Evolutionary conservation across 1,140 invertebrate genomes (phyloP).

Genomic region (Zaprionus africanus): DNA sequence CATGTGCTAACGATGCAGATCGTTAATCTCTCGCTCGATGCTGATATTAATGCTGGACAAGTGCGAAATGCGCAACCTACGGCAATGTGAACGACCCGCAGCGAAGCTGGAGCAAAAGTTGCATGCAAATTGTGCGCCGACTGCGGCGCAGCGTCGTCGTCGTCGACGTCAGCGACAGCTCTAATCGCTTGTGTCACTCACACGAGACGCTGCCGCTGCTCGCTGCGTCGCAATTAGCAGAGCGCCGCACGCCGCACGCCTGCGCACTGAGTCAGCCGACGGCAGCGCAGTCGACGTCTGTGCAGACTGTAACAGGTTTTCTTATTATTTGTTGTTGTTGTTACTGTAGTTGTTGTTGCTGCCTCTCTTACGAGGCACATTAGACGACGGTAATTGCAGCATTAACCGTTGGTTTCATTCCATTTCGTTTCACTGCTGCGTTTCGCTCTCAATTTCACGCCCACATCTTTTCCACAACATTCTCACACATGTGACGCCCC

Average conservation of each 20-base stretch:
- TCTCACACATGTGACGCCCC: slow-evolving; percentile 17
- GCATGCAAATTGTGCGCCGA: slow-evolving; percentile 70
- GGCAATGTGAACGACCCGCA: slow-evolving; percentile 70
- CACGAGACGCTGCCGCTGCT: slow-evolving; percentile 48
- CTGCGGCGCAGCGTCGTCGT: slow-evolving; percentile 11
- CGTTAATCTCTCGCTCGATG: neutral
- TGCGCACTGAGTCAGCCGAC: slow-evolving; percentile 52
- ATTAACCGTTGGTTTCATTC: slow-evolving; percentile 43
- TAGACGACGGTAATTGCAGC: slow-evolving; percentile 37
- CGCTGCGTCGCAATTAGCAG: slow-evolving; percentile 60
- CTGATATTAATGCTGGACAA: slow-evolving; percentile 45
- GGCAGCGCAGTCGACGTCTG: slow-evolving; percentile 28
- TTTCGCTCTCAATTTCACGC: slow-evolving; percentile 50
- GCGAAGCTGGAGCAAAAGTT: slow-evolving; percentile 39
- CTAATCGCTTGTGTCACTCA: slow-evolving; percentile 80
- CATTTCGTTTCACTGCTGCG: slow-evolving; percentile 40
- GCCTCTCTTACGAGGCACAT: neutral
- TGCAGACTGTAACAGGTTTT: slow-evolving; percentile 52
- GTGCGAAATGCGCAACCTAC: slow-evolving; percentile 62
- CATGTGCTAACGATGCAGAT: slow-evolving; percentile 29
- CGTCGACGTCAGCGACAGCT: slow-evolving; percentile 35
- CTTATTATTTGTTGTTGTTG: slow-evolving; percentile 3
- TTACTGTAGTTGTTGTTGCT: neutral
- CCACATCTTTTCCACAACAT: slow-evolving; percentile 36
- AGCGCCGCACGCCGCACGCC: slow-evolving; percentile 72